These are phyloP conservation scores for Cephus runcator DNA, from an alignment of 2,888 invertebrate species.

Conservation along the genomic window DNA sequence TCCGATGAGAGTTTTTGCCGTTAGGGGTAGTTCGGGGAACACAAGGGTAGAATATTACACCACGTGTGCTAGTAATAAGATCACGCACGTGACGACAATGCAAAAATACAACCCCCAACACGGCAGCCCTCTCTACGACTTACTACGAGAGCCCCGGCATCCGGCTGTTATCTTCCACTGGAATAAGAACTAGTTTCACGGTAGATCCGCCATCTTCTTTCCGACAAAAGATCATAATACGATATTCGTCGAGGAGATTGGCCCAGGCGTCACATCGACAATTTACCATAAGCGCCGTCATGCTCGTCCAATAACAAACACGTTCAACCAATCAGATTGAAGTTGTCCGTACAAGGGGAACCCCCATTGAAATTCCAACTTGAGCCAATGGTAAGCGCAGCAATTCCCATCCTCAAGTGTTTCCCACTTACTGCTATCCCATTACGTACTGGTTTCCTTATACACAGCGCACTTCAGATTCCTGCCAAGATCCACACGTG, in stretches of 20 bases:
- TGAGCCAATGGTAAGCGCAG: neutral
- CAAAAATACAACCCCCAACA: constrained; percentile 43
- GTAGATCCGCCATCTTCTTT: neutral
- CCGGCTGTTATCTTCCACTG: neutral
- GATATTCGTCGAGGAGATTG: neutral
- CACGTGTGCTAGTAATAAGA: constrained; percentile 63
- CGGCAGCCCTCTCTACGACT: constrained; percentile 11
- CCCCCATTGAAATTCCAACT: neutral
- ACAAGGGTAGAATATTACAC: constrained; percentile 58
- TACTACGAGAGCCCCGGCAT: neutral
- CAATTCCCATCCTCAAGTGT: neutral
- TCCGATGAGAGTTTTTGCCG: constrained; percentile 8
- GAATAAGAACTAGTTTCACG: neutral
- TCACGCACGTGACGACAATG: constrained; percentile 62
- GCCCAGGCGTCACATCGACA: neutral
- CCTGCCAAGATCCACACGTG: neutral
- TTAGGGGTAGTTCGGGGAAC: constrained; percentile 1
- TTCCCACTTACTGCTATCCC: neutral
- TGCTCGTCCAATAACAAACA: neutral
- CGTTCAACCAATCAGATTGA: neutral
- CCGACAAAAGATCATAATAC: neutral
- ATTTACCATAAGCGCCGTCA: neutral
- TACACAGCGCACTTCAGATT: neutral
- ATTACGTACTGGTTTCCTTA: neutral
- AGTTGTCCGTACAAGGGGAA: neutral